Conservation (phyloP, 2,113 vertebrate genomes). For the Ceyx cyanopectus region DNA sequence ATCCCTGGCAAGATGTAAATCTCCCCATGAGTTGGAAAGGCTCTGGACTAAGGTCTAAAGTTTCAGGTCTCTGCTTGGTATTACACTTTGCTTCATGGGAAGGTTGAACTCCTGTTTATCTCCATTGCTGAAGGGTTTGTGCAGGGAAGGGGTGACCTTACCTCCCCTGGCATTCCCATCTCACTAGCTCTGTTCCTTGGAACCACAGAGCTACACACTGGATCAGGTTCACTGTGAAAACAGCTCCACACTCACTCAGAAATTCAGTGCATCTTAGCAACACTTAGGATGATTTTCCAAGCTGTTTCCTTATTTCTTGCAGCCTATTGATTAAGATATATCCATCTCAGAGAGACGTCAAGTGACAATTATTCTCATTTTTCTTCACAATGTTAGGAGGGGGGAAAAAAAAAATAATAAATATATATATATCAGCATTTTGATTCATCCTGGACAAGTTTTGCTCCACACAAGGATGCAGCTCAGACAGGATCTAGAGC, state of each 20-base stretch:
- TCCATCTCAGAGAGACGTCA: background rate
- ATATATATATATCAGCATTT: background rate
- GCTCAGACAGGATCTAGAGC: background rate
- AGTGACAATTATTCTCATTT: background rate
- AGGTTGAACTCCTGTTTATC: background rate
- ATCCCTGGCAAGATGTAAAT: background rate
- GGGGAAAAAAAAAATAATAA: background rate
- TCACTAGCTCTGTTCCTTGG: background rate
- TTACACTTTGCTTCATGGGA: background rate
- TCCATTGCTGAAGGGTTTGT: background rate
- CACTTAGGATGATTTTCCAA: background rate
- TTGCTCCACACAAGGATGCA: fast-evolving
- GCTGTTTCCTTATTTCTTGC: background rate
- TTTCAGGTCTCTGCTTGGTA: background rate
- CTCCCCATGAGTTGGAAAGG: background rate
- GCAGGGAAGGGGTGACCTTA: background rate
- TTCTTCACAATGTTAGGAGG: background rate
- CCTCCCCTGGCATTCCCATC: background rate
- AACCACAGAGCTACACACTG: background rate
- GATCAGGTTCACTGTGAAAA: background rate
- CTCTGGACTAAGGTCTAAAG: background rate
- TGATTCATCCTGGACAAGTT: background rate
- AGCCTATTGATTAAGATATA: background rate
- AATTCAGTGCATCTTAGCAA: background rate
- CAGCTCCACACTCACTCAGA: background rate